Base-by-base conservation (phyloP, 2,797 vertebrate genomes). In the Paramormyrops hopkinsi region DNA sequence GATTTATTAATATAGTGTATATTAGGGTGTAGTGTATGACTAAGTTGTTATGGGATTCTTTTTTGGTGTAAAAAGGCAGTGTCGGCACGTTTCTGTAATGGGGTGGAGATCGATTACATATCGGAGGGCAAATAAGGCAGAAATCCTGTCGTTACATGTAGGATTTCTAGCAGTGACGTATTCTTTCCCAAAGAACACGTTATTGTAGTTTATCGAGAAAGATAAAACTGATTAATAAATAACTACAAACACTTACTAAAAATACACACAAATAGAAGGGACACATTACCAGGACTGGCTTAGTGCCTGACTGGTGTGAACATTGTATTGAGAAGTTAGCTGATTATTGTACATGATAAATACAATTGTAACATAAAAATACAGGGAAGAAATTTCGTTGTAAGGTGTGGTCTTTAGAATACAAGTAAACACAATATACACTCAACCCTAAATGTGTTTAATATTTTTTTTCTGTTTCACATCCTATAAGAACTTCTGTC, bases 121-220 rank as follows among this genome's bases (percentile, higher is more conserved):
- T 79, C 73, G 73, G 33, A 79, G 19, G 73, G 19, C 37, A 19
- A 79, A 79, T 84, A 84, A 84, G 4, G 41, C 82, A 25, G 82
- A 84, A 84, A 84, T 25, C 22, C 82, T 48, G 82, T 84, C 46
- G 9, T 84, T 84, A 84, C 82, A 84, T 51, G 82, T 84, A 84
- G 82, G 46, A 51, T 48, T 48, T 51, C 44, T 84, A 7, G n/a
- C 82, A 51, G 44, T 84, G 48, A 84, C 48, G 48, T 25, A 84
- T 83, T 48, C 7, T 41, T 19, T 46, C n/a, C 44, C 4, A 84
- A 84, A 84, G 37, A 79, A 44, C 73, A 44, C 17, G 33, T 79
- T 44, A 44, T 44, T 79, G 33, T 79, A 79, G 17, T 79, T 44
- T 41, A n/a, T n/a, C 37, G 19, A n/a, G 73, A 8, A 79, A 44